Conservation (phyloP, 2,797 vertebrate species). For the Echiichthys vipera region DNA sequence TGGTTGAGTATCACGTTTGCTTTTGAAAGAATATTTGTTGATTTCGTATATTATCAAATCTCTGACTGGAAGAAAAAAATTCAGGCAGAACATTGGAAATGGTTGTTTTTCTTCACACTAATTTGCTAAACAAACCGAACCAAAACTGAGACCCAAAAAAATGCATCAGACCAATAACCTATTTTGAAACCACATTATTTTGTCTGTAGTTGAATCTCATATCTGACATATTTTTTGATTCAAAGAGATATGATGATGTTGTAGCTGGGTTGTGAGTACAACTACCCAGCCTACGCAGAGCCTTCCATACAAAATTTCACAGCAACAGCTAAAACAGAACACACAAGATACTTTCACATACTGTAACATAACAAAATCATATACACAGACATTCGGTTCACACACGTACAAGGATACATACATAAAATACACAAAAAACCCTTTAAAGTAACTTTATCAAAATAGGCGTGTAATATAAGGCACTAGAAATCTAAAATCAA, state of each 20-base stretch:
- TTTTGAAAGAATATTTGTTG: too few species aligned
- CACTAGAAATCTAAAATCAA: slow-evolving; percentile 98
- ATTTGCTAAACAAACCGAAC: too few species aligned
- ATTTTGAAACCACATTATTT: slow-evolving; percentile 39
- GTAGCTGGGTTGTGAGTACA: slow-evolving; percentile 53
- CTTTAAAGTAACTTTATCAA: slow-evolving; percentile 86
- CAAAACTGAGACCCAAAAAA: too few species aligned
- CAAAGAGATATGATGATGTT: slow-evolving; percentile 42
- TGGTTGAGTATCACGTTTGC: too few species aligned
- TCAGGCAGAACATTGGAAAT: too few species aligned
- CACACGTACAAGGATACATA: slow-evolving; percentile 61
- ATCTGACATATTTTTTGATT: slow-evolving; percentile 9
- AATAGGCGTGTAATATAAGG: slow-evolving; percentile 99
- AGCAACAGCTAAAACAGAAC: slow-evolving; percentile 59
- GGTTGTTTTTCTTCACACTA: too few species aligned
- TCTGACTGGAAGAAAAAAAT: too few species aligned
- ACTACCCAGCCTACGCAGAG: slow-evolving; percentile 48
- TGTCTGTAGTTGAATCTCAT: slow-evolving; percentile 33
- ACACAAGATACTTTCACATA: slow-evolving; percentile 57
- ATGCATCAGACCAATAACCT: slow-evolving; percentile 16
- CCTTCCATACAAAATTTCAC: slow-evolving; percentile 59
- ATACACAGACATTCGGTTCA: slow-evolving; percentile 58
- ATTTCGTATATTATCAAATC: too few species aligned
- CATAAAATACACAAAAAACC: slow-evolving; percentile 77
- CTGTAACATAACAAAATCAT: slow-evolving; percentile 68